phyloP scores from a whole-genome alignment of 2,113 vertebrate species.

The Ceuthmochares aereus region DNA sequence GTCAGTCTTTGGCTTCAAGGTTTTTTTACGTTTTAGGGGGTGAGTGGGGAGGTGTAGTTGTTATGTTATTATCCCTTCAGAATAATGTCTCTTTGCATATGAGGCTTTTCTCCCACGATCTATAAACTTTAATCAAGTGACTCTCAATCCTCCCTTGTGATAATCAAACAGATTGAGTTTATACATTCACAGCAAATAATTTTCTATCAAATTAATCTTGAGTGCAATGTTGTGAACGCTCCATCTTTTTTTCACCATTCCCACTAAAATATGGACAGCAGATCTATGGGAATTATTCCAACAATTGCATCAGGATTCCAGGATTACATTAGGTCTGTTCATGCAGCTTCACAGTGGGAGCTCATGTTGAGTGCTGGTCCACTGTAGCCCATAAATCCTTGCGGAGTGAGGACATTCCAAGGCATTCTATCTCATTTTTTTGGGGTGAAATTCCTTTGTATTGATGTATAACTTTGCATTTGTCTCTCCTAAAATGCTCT shows the following conservation, averaged over 20 bases:
- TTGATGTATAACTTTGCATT: neutral
- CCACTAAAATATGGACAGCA: constrained; percentile 22
- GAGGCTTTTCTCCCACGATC: neutral
- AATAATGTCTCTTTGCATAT: neutral
- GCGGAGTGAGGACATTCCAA: neutral
- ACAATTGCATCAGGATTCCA: neutral
- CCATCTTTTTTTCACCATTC: neutral
- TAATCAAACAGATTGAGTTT: neutral
- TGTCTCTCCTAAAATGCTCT: neutral
- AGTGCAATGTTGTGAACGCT: neutral
- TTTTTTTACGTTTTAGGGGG: neutral
- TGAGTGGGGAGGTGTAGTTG: neutral
- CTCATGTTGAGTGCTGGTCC: neutral
- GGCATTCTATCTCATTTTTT: neutral
- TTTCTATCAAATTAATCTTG: neutral
- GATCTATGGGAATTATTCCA: constrained; percentile 39
- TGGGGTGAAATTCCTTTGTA: neutral
- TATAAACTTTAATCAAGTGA: neutral
- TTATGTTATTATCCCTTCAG: neutral
- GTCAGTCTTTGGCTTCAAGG: neutral
- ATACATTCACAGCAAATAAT: neutral
- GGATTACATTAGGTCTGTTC: neutral
- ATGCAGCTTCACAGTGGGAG: neutral
- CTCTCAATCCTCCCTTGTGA: neutral
- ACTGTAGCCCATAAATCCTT: neutral